Evolutionary conservation across 2,113 vertebrate species (phyloP).

Genomic region (Paratilapia polleni): DNA sequence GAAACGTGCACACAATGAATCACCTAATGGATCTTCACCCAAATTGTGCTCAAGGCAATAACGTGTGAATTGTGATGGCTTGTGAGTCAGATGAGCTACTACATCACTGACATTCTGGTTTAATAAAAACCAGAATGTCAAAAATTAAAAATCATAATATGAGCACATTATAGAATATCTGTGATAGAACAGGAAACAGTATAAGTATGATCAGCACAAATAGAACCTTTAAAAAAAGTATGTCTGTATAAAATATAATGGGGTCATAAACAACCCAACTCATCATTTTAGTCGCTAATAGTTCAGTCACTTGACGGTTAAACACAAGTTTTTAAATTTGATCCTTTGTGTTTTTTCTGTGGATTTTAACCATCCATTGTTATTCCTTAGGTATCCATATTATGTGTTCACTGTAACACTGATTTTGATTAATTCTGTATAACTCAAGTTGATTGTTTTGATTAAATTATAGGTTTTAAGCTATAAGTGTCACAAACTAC

Average conservation of each 20-base stretch:
- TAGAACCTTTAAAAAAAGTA: neutral
- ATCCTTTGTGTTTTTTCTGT: neutral
- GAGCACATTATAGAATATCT: neutral
- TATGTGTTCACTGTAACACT: neutral
- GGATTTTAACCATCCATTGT: neutral
- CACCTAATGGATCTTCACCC: no score
- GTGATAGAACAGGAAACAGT: neutral
- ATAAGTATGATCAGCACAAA: neutral
- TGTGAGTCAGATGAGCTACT: no score
- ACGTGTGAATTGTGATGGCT: no score
- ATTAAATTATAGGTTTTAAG: neutral
- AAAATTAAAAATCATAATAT: rapidly evolving
- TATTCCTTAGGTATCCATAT: neutral
- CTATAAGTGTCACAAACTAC: neutral
- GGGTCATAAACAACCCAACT: neutral
- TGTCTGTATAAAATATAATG: no score
- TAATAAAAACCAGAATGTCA: no score
- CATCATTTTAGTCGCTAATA: no score
- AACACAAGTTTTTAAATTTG: neutral
- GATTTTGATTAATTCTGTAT: rapidly evolving
- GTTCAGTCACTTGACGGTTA: neutral
- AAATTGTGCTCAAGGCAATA: no score
- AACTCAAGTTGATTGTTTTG: neutral
- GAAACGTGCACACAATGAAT: no score
- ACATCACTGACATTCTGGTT: no score